These are phyloP conservation scores for Mya arenaria DNA, from an alignment of 1,140 invertebrate genomes.

Conservation along the genomic window DNA sequence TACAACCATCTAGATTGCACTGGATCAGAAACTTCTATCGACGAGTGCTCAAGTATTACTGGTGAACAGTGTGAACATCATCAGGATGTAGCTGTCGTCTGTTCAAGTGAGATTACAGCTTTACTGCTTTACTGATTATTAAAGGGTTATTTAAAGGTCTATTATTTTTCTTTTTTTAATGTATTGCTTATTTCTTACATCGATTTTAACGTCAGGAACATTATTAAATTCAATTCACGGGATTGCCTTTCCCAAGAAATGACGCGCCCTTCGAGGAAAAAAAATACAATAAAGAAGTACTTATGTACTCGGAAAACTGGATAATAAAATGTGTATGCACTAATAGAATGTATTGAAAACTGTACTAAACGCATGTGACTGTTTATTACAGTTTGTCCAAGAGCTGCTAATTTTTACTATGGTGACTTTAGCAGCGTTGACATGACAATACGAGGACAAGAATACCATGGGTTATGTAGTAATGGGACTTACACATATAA, in stretches of 20 bases:
- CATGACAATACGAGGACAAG: not conserved
- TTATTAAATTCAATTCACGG: too few relatives aligned
- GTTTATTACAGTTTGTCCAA: not conserved
- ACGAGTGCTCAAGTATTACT: not conserved
- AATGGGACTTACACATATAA: not conserved
- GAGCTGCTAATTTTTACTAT: not conserved
- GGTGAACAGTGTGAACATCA: not conserved
- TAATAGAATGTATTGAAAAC: not conserved
- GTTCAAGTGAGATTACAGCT: not conserved
- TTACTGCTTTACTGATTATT: not conserved
- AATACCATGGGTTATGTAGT: not conserved
- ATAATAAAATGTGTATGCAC: not conserved
- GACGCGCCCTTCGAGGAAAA: not conserved
- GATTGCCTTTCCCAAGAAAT: too few relatives aligned
- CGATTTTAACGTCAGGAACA: too few relatives aligned
- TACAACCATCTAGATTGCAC: not conserved
- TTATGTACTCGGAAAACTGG: not conserved
- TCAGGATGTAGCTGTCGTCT: not conserved
- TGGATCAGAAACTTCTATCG: not conserved
- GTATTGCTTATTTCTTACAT: too few relatives aligned
- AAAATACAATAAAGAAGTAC: not conserved
- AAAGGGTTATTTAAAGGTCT: not conserved
- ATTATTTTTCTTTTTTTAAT: not conserved
- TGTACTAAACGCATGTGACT: not conserved
- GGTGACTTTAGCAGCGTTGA: not conserved